Base-by-base conservation (phyloP, 1,140 invertebrate species). In the Gonatopus flavifemur region DNA sequence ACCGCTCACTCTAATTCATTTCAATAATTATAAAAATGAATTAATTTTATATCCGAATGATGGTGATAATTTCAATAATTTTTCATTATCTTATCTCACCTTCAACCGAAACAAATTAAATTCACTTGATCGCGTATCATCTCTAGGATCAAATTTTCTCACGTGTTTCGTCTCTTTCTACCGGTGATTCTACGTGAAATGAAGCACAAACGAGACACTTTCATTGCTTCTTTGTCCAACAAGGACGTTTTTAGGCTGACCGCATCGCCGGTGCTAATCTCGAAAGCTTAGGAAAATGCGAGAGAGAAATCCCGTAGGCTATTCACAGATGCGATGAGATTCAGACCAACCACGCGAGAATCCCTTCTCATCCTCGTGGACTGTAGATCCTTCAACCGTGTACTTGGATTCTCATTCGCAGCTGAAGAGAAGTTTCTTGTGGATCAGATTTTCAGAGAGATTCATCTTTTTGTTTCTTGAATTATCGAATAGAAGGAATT, bases 221-320 rank as follows among this genome's bases (percentile, higher is more conserved):
- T n/a, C n/a, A 35, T 44, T 43, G 24, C 22, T 45, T 52, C 52
- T 64, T 49, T 55, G 59, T 62, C 55, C 54, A n/a, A n/a, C 52
- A 40, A 22, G 40, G 41, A 45, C 35, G 59, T 44, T 38, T 52
- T 49, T 52, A 54, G 40, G 54, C 47, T 52, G 42, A 44, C 47
- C 49, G 47, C 41, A 49, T 46, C 42, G n/a, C 35, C 33, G 16
- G 48, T 52, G 53, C 22, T 70, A 69, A 69, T 69, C 66, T 59
- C 51, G 24, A 13, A 39, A 53, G 56, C 53, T 70, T 65, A 64
- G 53, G 40, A n/a, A n/a, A 33, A 37, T 37, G 48, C 49, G 49
- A 50, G 53, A 54, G 45, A 46, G 44, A 64, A 68, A 68, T 70
- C 67, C 66, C 57, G 54, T 39, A 46, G 58, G 62, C 61, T 52